Conservation (phyloP, 2,113 vertebrate genomes). For the Paedocypris sp. region DNA sequence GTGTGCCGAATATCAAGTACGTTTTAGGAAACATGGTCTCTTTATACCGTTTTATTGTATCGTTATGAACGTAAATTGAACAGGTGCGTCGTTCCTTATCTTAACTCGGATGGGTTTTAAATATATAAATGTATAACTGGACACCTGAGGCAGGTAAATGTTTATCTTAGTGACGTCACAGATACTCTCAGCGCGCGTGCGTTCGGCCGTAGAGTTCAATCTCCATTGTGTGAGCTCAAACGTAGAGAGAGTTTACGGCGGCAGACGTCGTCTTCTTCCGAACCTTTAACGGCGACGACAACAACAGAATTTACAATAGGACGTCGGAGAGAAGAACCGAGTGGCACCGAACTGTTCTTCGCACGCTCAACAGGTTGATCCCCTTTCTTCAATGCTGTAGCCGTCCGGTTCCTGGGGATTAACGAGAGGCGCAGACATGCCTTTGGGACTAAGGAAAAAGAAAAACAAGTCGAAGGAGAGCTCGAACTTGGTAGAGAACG, state of each 20-base stretch:
- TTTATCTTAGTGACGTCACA: conserved; percentile 31
- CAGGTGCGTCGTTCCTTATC: background rate
- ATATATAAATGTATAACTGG: background rate
- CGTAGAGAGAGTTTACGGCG: conserved; percentile 34
- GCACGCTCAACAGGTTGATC: conserved; percentile 45
- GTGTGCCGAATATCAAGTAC: too few relatives aligned
- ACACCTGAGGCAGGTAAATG: conserved; percentile 43
- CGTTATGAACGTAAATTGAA: too few relatives aligned
- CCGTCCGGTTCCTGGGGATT: conserved; percentile 21
- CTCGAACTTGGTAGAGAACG: conserved; percentile 66
- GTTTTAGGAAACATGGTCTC: too few relatives aligned
- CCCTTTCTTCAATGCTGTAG: conserved; percentile 44
- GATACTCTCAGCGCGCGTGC: conserved; percentile 49
- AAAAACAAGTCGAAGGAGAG: conserved; percentile 66
- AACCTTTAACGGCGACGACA: too few relatives aligned
- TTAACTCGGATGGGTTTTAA: background rate
- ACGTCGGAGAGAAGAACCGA: conserved; percentile 16
- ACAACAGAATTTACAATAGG: too few relatives aligned
- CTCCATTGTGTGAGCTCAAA: conserved; percentile 49
- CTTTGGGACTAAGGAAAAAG: conserved; percentile 71
- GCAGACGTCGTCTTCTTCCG: conserved; percentile 1
- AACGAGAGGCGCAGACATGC: conserved; percentile 60
- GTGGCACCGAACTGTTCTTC: background rate
- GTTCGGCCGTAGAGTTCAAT: conserved; percentile 19
- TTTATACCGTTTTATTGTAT: too few relatives aligned